phyloP scores from a whole-genome alignment of 2,888 invertebrate genomes.

The Drosophila subsilvestris region DNA sequence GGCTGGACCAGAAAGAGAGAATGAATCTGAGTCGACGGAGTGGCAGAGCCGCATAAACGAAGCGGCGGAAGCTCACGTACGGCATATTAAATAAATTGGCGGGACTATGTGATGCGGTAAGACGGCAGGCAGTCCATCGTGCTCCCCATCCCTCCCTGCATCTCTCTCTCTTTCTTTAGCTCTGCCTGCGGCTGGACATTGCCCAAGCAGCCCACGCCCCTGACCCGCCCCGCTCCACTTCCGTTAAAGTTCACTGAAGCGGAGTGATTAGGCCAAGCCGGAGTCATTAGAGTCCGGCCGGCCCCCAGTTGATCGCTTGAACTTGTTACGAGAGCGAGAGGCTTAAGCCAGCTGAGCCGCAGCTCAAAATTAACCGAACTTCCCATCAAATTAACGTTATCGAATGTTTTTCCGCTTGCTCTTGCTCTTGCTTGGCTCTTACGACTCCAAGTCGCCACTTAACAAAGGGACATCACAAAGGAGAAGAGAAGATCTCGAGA shows the following conservation, averaged over 20 bases:
- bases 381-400: background rate
- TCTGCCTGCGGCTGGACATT: background rate
- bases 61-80: slow-evolving; percentile 66
- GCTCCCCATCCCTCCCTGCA: background rate
- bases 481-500: background rate
- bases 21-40: slow-evolving; percentile 29
- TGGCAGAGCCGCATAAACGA: slow-evolving; percentile 18
- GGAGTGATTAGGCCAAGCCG: slow-evolving; percentile 33
- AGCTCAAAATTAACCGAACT: background rate
- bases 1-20: background rate
- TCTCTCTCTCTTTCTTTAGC: background rate
- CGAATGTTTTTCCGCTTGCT: no score
- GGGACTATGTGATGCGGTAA: slow-evolving; percentile 61
- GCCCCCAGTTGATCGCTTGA: slow-evolving; percentile 27
- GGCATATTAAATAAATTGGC: slow-evolving; percentile 77
- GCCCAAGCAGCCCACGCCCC: background rate
- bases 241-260: slow-evolving; percentile 18
- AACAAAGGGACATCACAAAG: no score
- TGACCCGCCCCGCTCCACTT: background rate
- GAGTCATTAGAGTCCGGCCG: slow-evolving; percentile 25
- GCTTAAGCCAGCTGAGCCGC: background rate
- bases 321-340: slow-evolving; percentile 20
- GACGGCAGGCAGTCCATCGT: background rate
- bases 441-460: no score
- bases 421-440: no score